Conservation (phyloP, 2,888 invertebrate species). For the Sinotaia quadrata region DNA sequence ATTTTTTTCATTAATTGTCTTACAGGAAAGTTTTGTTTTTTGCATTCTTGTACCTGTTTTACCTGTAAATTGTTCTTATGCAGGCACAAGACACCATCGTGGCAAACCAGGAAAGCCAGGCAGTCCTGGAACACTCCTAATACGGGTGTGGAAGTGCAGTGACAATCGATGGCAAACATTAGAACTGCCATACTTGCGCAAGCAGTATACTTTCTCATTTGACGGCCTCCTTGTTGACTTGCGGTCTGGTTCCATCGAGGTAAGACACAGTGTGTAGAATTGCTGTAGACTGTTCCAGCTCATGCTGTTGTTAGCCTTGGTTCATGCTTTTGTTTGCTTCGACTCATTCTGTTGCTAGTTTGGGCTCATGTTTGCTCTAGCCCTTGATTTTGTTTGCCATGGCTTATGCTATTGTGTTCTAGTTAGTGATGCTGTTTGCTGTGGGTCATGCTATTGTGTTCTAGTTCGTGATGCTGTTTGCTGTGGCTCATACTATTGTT, state of each 20-base stretch:
- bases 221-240: constrained; percentile 59
- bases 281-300: not conserved
- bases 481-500: too few relatives aligned
- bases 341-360: not conserved
- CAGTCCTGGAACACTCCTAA: constrained; percentile 62
- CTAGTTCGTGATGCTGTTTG: too few relatives aligned
- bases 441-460: too few relatives aligned
- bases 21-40: not conserved
- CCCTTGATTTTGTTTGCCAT: too few relatives aligned
- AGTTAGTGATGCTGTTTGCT: too few relatives aligned
- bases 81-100: constrained; percentile 33
- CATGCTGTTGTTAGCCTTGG: not conserved
- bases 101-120: constrained; percentile 65
- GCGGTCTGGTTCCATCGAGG: constrained; percentile 55
- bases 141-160: constrained; percentile 57
- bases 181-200: constrained; percentile 50
- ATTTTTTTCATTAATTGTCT: not conserved
- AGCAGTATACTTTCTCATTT: constrained; percentile 48
- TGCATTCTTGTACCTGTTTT: too few relatives aligned
- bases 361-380: too few relatives aligned
- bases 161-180: constrained; percentile 50
- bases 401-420: too few relatives aligned
- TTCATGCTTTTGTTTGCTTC: not conserved
- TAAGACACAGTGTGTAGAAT: constrained; percentile 38
- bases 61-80: too few relatives aligned